Conservation (phyloP, 2,113 vertebrate genomes). For the Sula dactylatra region DNA sequence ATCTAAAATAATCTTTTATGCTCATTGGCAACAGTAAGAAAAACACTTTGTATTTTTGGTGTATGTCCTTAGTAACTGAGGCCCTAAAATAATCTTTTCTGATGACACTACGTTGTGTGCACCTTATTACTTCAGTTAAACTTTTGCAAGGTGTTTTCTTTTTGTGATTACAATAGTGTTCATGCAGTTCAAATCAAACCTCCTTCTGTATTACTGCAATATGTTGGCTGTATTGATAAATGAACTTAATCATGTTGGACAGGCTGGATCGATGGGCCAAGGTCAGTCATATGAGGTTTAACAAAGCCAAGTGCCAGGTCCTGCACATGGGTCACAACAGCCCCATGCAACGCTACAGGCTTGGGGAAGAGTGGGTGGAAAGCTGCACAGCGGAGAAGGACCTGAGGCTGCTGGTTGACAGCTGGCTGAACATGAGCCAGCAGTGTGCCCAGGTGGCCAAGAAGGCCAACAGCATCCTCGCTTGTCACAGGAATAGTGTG, state of each 20-base stretch:
- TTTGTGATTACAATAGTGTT: background rate
- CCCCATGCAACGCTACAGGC: too few species aligned
- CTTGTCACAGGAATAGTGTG: too few species aligned
- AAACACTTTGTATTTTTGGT: background rate
- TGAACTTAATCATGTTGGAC: background rate
- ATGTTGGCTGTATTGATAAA: background rate
- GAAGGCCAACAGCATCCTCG: too few species aligned
- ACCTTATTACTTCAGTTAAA: background rate
- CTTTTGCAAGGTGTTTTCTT: background rate
- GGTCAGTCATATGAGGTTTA: too few species aligned
- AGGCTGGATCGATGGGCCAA: too few species aligned
- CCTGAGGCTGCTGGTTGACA: too few species aligned
- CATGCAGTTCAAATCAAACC: background rate
- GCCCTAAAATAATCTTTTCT: background rate
- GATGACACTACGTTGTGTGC: background rate
- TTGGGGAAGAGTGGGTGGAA: too few species aligned
- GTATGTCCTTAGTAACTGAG: background rate
- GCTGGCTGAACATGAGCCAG: too few species aligned
- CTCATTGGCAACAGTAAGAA: background rate
- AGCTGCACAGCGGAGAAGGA: too few species aligned
- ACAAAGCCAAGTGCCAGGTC: too few species aligned
- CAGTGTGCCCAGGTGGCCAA: too few species aligned
- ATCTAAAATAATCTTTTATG: background rate
- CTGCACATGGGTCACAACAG: too few species aligned
- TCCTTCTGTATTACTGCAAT: background rate